Evolutionary conservation across 2,797 vertebrate species (phyloP).

Genomic region (Enteromius anoplus): DNA sequence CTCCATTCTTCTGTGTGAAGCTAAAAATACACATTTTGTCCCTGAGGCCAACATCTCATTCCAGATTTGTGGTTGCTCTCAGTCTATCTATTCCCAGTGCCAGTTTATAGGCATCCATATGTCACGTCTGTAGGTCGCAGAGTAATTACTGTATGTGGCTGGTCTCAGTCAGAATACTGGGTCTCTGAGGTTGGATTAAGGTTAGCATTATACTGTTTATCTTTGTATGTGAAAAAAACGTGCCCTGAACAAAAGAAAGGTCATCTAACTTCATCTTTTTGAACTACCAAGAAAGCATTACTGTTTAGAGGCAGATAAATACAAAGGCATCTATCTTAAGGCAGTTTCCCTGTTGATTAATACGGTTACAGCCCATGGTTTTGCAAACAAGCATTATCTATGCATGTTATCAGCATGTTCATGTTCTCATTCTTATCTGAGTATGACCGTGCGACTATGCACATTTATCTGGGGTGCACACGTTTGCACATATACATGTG

Average conservation of each 20-base stretch:
- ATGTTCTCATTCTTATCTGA: slow-evolving; percentile 34
- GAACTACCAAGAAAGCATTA: background rate
- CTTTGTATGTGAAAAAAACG: background rate
- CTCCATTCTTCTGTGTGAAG: background rate
- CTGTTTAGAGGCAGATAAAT: slow-evolving; percentile 24
- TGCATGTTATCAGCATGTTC: slow-evolving; percentile 35
- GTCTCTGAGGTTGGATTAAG: background rate
- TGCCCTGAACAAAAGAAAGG: background rate
- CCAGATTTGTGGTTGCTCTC: slow-evolving; percentile 34
- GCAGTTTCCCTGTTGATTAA: background rate
- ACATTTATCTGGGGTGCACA: slow-evolving; percentile 14
- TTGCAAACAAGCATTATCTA: slow-evolving; percentile 27
- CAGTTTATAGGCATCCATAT: slow-evolving; percentile 23
- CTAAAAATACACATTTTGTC: slow-evolving; percentile 36
- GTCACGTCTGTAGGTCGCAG: background rate
- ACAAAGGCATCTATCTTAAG: slow-evolving; percentile 12
- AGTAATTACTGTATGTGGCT: background rate
- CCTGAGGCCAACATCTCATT: slow-evolving; percentile 35
- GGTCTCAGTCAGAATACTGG: background rate
- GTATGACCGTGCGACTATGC: slow-evolving; percentile 6
- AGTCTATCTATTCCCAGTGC: slow-evolving; percentile 35
- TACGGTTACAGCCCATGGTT: background rate
- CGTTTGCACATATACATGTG: slow-evolving; percentile 11
- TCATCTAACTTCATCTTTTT: slow-evolving; percentile 11
- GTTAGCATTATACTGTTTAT: background rate